Base-by-base conservation (phyloP, 2,797 vertebrate species). In the Microchirus variegatus region DNA sequence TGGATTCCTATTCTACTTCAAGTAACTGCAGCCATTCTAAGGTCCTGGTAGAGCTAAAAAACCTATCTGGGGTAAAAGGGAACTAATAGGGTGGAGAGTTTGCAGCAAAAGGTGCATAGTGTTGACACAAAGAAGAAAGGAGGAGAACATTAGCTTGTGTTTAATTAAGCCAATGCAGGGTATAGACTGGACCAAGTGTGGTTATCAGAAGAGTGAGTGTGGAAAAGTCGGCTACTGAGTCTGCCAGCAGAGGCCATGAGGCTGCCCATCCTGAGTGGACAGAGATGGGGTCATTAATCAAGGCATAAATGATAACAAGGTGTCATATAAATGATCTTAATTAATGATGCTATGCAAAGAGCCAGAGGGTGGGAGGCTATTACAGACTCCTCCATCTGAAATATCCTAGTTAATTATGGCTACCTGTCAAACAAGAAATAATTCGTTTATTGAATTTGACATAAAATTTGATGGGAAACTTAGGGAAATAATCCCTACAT, bases 341-440 rank as follows among this genome's bases (percentile, higher is more conserved):
- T 75, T 73, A 82, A 64, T 60, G 51, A 66, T 45, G 13, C 49
- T 55, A 78, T 58, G 45, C 42, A 59, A 49, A 79, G 19, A 43
- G 35, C n/a, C 31, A 55, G 35, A 70, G 56, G 53, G 9, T 26
- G n/a, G n/a, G n/a, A 1, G 22, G 4, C 15, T 5, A 59, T 50
- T 53, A 52, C 13, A 51, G 18, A 53, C 37, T n/a, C 44, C 38
- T 36, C 38, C 22, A 47, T 36, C n/a, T 48, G 11, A 12, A 48
- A 53, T 50, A 55, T 3, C 58, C 14, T 45, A 63, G 44, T 68
- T 57, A 43, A 64, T 53, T 45, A 56, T 17, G 14, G 14, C n/a
- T 16, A 67, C 22, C 36, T 58, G 26, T 54, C 53, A 44, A 46
- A 67, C 15, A 48, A 10, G 13, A 48, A 38, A 31, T 31, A 31